phyloP scores from a whole-genome alignment of 1,140 invertebrate genomes.

The Eriosoma lanigerum region DNA sequence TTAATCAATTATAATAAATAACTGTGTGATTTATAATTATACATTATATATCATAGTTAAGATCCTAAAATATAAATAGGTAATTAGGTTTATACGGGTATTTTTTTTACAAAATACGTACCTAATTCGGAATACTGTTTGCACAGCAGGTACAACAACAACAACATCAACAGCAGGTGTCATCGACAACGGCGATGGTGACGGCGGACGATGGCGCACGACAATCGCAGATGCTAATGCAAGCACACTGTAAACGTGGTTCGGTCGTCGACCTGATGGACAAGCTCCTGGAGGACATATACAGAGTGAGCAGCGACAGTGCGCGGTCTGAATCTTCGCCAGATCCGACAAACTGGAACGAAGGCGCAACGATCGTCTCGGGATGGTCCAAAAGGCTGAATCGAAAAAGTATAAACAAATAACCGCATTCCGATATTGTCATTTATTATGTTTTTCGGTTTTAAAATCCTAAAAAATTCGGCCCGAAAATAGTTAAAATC shows the following conservation, averaged over 20 bases:
- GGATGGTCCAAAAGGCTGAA: conserved; percentile 9
- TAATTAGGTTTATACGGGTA: no score
- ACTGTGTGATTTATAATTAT: no score
- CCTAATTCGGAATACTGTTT: not conserved
- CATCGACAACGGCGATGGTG: not conserved
- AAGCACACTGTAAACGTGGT: conserved; percentile 6
- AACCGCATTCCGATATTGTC: no score
- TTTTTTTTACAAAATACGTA: no score
- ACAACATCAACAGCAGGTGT: not conserved
- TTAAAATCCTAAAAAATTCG: no score
- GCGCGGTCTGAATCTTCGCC: conserved; percentile 17
- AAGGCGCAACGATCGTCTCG: not conserved
- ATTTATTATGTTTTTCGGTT: no score
- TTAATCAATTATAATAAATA: no score
- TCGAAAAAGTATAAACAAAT: conserved; percentile 21
- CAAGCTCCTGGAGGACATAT: conserved; percentile 29
- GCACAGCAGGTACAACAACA: not conserved
- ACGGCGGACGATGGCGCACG: not conserved
- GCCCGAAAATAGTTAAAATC: no score
- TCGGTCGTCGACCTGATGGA: conserved; percentile 29
- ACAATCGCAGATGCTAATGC: not conserved
- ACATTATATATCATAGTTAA: no score
- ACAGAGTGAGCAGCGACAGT: not conserved
- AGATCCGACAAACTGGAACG: conserved; percentile 18
- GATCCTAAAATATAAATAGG: no score